Evolutionary conservation across 92 coral and sea anemone species (phyloP).

Genomic region (Scolanthus callimorphus): DNA sequence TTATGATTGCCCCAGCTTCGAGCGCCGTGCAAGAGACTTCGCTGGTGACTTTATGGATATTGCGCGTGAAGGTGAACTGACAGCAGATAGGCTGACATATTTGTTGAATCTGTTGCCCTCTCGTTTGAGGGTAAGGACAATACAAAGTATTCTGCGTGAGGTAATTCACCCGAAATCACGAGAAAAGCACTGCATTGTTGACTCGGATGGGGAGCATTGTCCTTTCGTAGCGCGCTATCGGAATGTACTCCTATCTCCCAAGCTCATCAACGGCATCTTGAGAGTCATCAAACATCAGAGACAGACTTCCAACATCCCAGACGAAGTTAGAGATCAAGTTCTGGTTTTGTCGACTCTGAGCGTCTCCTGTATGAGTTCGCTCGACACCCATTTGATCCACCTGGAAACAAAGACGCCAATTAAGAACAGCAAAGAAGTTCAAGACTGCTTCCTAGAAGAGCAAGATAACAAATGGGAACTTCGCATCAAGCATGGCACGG

Average conservation of each 20-base stretch:
- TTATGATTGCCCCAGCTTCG: conserved; percentile 87
- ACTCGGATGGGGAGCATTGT: conserved; percentile 46
- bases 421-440: conserved; percentile 66
- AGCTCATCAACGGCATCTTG: conserved; percentile 73
- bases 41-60: conserved; percentile 89
- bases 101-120: conserved; percentile 79
- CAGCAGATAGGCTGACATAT: conserved; percentile 84
- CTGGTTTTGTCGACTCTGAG: conserved; percentile 61
- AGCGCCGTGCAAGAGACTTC: conserved; percentile 90
- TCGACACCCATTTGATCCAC: conserved; percentile 77
- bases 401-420: conserved; percentile 68
- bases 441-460: conserved; percentile 90
- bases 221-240: conserved; percentile 70
- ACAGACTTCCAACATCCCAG: conserved; percentile 81
- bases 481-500: conserved; percentile 72
- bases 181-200: conserved; percentile 76
- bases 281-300: conserved; percentile 87
- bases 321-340: conserved; percentile 77
- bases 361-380: conserved; percentile 78
- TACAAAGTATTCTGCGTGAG: conserved; percentile 74
- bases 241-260: conserved; percentile 68
- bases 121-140: conserved; percentile 76
- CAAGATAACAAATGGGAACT: conserved; percentile 68
- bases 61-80: conserved; percentile 84
- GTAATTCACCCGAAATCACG: conserved; percentile 84